Base-by-base conservation (phyloP, 1,140 invertebrate species). In the Adoxophyes honmai region DNA sequence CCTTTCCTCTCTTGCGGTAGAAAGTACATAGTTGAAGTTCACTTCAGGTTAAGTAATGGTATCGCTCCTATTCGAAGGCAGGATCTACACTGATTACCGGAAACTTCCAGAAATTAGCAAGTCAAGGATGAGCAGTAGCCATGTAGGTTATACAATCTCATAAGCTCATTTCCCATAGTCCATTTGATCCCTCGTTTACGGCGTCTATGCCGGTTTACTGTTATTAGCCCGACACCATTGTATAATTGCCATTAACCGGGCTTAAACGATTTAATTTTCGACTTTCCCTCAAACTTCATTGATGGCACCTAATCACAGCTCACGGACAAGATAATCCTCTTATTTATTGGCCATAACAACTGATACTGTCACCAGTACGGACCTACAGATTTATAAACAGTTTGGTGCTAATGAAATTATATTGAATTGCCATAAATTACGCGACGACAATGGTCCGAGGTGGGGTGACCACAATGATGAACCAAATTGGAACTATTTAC, bases 311-410 rank as follows among this genome's bases (percentile, higher is more conserved):
- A 83, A 88, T 85, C 81, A 82, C 76, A 59, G 66, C 69, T 68
- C 66, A 80, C 75, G 70, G 78, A 88, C 85, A 86, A 80, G 78
- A 73, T 86, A 88, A 88, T 88, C 83, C 83, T 68, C 62, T 62
- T 73, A 88, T 88, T 88, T 88, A 88, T 86, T 70, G 76, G 62
- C 76, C 74, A 80, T 80, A 83, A 87, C 81, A 77, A 65, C 75
- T 60, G 73, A 67, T 55, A 75, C 60, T 83, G 82, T 86, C 78
- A 73, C 81, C 80, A 76, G 67, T 65, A 66, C 65, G 64, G 59
- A 66, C 63, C 68, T 71, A 74, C 70, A 75, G 68, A 84, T 82
- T 86, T 83, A 84, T 85, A 83, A 81, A 83, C 70, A 73, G 72
- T 78, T 73, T 64, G 70, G 62, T 70, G 71, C 75, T 81, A 86